phyloP scores from a whole-genome alignment of 2,113 vertebrate genomes.

The Acrocephalus arundinaceus region DNA sequence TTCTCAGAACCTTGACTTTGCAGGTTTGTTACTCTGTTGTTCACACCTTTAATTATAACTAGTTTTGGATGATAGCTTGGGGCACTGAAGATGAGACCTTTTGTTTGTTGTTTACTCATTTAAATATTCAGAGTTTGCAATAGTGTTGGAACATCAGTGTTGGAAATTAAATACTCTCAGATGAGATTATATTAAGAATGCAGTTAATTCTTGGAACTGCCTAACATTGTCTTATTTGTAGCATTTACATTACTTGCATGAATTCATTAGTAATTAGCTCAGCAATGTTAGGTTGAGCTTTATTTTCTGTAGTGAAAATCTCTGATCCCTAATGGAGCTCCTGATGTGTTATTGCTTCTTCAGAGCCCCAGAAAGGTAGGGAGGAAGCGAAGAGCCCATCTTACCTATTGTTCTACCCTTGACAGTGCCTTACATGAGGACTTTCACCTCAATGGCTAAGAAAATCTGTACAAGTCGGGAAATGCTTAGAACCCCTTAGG shows the following conservation, averaged over 20 bases:
- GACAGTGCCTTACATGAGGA: background rate
- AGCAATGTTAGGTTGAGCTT: background rate
- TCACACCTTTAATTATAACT: conserved; percentile 77
- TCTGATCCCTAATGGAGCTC: background rate
- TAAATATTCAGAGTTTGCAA: conserved; percentile 61
- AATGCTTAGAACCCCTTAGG: background rate
- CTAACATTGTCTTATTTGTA: background rate
- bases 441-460: background rate
- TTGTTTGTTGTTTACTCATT: conserved; percentile 71
- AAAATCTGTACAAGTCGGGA: conserved; percentile 10
- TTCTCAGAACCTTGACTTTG: conserved; percentile 74
- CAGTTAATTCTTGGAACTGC: conserved; percentile 15
- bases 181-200: conserved; percentile 12
- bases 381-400: background rate
- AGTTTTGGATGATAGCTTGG: conserved; percentile 64
- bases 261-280: conserved; percentile 40
- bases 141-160: conserved; percentile 46
- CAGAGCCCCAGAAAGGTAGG: background rate
- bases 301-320: background rate
- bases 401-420: conserved; percentile 16
- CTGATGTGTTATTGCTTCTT: background rate
- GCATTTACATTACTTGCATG: conserved; percentile 12
- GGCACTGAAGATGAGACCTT: conserved; percentile 59
- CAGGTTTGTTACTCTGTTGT: conserved; percentile 71
- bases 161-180: conserved; percentile 50